Evolutionary conservation across 2,113 vertebrate genomes (phyloP).

Genomic region (Nyctereutes procyonoides): DNA sequence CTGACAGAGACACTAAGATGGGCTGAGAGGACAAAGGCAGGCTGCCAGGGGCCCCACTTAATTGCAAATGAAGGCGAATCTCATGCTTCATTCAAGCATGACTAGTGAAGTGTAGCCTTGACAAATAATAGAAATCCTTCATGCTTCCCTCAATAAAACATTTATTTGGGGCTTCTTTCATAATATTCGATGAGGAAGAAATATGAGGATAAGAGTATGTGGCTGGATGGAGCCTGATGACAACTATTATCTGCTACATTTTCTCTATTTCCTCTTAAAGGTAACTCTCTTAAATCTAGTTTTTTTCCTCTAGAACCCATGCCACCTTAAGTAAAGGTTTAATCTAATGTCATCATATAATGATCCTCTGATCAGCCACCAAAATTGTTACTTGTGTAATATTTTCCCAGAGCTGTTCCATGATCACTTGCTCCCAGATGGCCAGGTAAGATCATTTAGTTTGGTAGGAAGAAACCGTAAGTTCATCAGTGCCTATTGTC

Average conservation of each 20-base stretch:
- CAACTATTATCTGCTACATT: not conserved
- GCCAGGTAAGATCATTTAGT: not conserved
- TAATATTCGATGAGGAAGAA: not conserved
- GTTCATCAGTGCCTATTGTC: too few species aligned
- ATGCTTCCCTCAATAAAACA: not conserved
- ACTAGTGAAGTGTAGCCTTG: not conserved
- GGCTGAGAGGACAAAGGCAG: not conserved
- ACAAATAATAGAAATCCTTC: not conserved
- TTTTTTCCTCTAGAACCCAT: not conserved
- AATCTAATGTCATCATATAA: not conserved
- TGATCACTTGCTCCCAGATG: not conserved
- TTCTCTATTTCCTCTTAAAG: not conserved
- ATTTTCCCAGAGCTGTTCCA: not conserved
- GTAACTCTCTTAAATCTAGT: not conserved
- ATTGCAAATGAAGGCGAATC: not conserved
- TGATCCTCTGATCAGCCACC: not conserved
- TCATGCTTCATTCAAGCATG: not conserved
- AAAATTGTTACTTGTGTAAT: not conserved
- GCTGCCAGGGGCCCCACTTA: fast-evolving
- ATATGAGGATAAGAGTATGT: not conserved
- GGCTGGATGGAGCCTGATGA: not conserved
- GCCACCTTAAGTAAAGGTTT: not conserved
- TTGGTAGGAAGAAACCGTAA: not conserved
- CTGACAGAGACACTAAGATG: not conserved
- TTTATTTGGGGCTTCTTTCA: not conserved